phyloP scores from a whole-genome alignment of 1,140 invertebrate species.

The Eurytemora carolleeae region DNA sequence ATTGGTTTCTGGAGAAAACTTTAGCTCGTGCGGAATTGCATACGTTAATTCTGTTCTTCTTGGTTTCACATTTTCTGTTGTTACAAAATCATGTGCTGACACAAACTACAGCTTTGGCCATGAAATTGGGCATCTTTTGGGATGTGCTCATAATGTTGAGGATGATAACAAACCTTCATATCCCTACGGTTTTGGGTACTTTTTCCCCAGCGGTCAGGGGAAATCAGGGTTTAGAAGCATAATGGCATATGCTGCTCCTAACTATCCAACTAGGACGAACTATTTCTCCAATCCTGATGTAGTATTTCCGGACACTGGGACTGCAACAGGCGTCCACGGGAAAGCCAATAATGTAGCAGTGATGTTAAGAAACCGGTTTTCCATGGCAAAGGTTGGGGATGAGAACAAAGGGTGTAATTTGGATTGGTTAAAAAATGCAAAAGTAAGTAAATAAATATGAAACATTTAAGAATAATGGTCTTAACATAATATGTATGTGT shows the following conservation, averaged over 20 bases:
- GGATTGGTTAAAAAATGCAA: no score
- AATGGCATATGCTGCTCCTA: background rate
- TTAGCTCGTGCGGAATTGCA: background rate
- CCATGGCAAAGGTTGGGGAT: no score
- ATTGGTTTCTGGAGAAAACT: background rate
- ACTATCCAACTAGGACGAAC: background rate
- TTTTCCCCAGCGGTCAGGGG: background rate
- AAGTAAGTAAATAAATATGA: no score
- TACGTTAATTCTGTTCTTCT: background rate
- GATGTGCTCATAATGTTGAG: background rate
- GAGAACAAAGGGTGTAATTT: no score
- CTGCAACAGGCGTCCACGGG: background rate
- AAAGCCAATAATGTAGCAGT: background rate
- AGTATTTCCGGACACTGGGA: background rate
- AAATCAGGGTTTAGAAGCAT: background rate
- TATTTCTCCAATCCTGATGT: background rate
- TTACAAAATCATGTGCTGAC: background rate
- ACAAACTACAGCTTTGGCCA: background rate
- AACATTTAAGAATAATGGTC: no score
- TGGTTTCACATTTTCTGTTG: background rate
- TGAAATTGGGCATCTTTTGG: background rate
- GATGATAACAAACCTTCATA: background rate
- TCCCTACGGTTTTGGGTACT: background rate
- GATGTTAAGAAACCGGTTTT: no score
- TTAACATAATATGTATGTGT: no score